Base-by-base conservation (phyloP, 2,113 vertebrate species). In the Trogon melanurus region DNA sequence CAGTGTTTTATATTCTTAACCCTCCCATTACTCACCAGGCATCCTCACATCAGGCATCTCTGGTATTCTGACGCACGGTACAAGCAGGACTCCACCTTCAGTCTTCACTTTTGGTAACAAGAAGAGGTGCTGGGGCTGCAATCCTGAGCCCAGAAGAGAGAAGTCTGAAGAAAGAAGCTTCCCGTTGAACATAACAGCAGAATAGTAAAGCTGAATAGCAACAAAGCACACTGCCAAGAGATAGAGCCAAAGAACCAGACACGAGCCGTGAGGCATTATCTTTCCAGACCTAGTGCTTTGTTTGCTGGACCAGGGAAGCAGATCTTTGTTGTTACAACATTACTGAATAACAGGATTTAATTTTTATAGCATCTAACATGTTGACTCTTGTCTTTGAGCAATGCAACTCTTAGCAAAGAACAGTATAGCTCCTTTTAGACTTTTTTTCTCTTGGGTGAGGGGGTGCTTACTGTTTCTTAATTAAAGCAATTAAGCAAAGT, bases 11-110 rank as follows among this genome's bases (percentile, higher is more conserved):
- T 36, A 15, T 20, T 62, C 23, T 47, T 47, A 70, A 79, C 12
- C 13, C 10, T 7, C 20, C 16, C 50, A 41, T 9, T n/a, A 45
- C 70, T 75, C 74, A 51, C 48, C 57, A 65, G 51, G 30, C 51
- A 17, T 0, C 2, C 16, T 79, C 45, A 38, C 41, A 47, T 44
- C 0, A 0, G 19, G 32, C 29, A n/a, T 10, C 64, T 53, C 81
- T 23, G 1, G 30, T 48, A 20, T 12, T 65, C 66, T 38, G 12
- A 76, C 57, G 11, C 29, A 41, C 0, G 5, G 44, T 20, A 53
- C n/a, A 26, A 62, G 29, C 2, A 25, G 3, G 0, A 67, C 65
- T 73, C 30, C 30, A 11, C 8, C 51, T 41, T 53, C 66, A 18
- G 36, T 8, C 71, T 47, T 85, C 8, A 19, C 36, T 19, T 45